Evolutionary conservation across 2,888 invertebrate species (phyloP), one percentile per base, ranked within the genome.

Genomic region (Tipula vernalis): DNA sequence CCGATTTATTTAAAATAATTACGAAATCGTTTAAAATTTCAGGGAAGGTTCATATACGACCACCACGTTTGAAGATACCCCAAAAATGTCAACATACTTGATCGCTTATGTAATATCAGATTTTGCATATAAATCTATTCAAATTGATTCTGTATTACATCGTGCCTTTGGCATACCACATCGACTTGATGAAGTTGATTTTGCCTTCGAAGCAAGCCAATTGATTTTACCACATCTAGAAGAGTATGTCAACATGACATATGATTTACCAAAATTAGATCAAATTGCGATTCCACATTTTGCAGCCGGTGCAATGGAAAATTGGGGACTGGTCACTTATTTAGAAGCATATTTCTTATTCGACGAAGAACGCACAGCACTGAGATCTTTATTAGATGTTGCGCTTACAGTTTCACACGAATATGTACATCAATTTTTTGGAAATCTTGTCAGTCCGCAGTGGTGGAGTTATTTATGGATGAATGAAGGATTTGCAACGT

Each of bases 201-300:
- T 87, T 86, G 57, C 87, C 3, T 51, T 88, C 15, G 51, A 88
- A 0, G 89, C 89, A 1, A 89, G 89, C 0, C 36, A 86, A 2
- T 87, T 85, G 6, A 87, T 89, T 0, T 13, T 90, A 0, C 36
- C 88, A 0, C 89, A 88, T n/a, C 90, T 89, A 86, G 95, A 95
- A 89, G 90, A 94, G 0, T 95, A 94, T 91, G 96, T 96, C 91
- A 93, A 94, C 89, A 93, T 95, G 83, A 91, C 93, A 2, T 97
- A 95, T 91, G 95, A 95, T 0, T 92, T 96, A 8, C 94, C 95
- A 0, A 96, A 96, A 91, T 94, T 95, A 89, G 96, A 96, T 91
- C 95, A 96, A 95, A 93, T 96, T 12, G 96, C 96, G 5, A 94
- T 97, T 86, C 96, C 96, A 0, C 96, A 96, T 91, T 96, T 96